Conservation (phyloP, 1,140 invertebrate genomes). For the Ectropis grisescens region DNA sequence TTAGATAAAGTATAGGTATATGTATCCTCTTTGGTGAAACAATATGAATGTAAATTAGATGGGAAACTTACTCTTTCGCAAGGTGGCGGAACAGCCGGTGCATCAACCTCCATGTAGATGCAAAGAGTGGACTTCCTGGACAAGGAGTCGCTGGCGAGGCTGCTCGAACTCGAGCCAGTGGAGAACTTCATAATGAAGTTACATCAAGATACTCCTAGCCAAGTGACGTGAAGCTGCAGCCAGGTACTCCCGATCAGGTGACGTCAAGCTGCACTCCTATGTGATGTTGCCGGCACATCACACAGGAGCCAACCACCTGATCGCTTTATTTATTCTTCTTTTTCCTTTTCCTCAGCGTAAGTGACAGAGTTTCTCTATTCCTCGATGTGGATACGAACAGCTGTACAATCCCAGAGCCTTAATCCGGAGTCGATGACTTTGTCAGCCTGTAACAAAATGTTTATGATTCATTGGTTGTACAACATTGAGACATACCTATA, state of each 20-base stretch:
- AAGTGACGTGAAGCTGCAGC: conserved; percentile 47
- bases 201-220: conserved; percentile 23
- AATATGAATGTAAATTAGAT: no score
- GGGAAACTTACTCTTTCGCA: conserved; percentile 58
- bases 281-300: conserved; percentile 57
- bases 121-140: conserved; percentile 70
- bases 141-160: conserved; percentile 67
- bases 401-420: no score
- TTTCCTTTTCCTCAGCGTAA: no score
- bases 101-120: conserved; percentile 65
- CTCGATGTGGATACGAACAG: conserved; percentile 19
- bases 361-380: conserved; percentile 22
- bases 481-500: background rate
- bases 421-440: conserved; percentile 22
- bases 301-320: conserved; percentile 32
- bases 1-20: no score
- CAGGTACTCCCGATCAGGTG: conserved; percentile 37
- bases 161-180: conserved; percentile 67
- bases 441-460: conserved; percentile 34
- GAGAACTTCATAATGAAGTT: conserved; percentile 69
- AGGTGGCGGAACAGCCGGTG: conserved; percentile 32
- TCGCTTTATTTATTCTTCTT: no score
- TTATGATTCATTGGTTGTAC: conserved; percentile 5
- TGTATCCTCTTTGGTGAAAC: no score
- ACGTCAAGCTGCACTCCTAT: conserved; percentile 48